phyloP scores from a whole-genome alignment of 2,888 invertebrate species.

The Ornithoptera alexandrae region DNA sequence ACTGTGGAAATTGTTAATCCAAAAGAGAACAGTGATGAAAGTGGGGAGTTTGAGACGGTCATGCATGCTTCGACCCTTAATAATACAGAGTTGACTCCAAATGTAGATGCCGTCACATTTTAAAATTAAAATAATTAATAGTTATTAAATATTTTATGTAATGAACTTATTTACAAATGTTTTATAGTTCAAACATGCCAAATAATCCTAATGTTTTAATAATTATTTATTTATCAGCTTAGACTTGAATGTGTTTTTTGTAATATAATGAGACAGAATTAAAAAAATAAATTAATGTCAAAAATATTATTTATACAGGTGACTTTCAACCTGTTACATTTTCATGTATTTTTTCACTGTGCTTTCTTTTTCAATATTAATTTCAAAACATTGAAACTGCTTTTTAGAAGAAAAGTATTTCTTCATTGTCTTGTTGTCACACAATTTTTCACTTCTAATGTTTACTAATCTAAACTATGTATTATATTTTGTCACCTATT shows the following conservation, averaged over 20 bases:
- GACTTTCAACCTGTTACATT: constrained; percentile 33
- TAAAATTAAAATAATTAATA: constrained; percentile 21
- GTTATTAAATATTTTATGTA: constrained; percentile 30
- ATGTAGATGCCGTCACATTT: constrained; percentile 36
- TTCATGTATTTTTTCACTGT: constrained; percentile 35
- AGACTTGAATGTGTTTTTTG: constrained; percentile 20
- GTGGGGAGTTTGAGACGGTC: constrained; percentile 33
- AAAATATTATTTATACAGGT: constrained; percentile 9
- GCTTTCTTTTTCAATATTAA: constrained; percentile 39
- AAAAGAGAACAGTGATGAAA: constrained; percentile 37
- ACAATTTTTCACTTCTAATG: constrained; percentile 34
- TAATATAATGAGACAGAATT: constrained; percentile 21
- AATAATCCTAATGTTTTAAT: constrained; percentile 37
- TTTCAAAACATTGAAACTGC: constrained; percentile 44
- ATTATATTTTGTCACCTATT: constrained; percentile 26
- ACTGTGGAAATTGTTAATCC: constrained; percentile 36
- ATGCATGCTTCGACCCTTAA: constrained; percentile 30
- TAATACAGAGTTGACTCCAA: constrained; percentile 49
- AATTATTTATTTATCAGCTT: constrained; percentile 33
- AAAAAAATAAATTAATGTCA: constrained; percentile 3
- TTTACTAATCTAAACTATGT: constrained; percentile 29
- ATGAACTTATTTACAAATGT: constrained; percentile 51
- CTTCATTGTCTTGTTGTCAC: constrained; percentile 42
- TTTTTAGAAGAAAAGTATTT: constrained; percentile 66
- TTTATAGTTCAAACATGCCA: constrained; percentile 57